phyloP scores from a whole-genome alignment of 1,140 invertebrate genomes.

The Alviniconcha marisindica region DNA sequence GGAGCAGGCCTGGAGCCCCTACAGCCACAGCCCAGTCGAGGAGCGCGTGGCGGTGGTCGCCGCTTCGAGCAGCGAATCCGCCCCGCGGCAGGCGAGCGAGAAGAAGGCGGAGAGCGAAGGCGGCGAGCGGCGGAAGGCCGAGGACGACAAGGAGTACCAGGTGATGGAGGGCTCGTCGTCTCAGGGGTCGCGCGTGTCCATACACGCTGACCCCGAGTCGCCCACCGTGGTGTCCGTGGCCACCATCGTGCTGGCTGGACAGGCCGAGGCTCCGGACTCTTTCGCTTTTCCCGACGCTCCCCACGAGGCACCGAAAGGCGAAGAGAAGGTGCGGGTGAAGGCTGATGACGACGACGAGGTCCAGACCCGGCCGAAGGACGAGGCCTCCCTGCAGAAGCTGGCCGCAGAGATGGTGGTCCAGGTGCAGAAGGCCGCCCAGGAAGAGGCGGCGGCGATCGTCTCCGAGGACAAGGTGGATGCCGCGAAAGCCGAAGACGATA shows the following conservation, averaged over 20 bases:
- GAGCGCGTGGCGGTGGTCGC: not conserved
- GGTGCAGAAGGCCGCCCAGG: constrained; percentile 9
- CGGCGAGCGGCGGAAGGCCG: not conserved
- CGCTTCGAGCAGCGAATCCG: not conserved
- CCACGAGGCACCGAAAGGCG: not conserved
- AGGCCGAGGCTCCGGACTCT: not conserved
- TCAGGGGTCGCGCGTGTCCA: not conserved
- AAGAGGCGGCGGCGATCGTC: not conserved
- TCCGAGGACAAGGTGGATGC: not conserved
- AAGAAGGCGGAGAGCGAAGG: not conserved
- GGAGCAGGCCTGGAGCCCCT: constrained; percentile 16
- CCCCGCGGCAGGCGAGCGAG: no score
- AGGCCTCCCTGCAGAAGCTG: not conserved
- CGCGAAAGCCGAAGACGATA: not conserved
- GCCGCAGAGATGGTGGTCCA: not conserved
- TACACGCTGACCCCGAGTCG: not conserved
- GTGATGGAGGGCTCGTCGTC: not conserved
- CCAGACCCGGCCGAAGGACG: not conserved
- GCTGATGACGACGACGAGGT: not conserved
- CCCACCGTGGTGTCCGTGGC: not conserved
- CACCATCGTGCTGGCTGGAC: not conserved
- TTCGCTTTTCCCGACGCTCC: not conserved
- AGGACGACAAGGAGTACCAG: not conserved
- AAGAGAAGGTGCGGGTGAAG: not conserved
- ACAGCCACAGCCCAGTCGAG: not conserved